Conservation (phyloP, 23 tunicate species). For the Oikopleura albicans region DNA sequence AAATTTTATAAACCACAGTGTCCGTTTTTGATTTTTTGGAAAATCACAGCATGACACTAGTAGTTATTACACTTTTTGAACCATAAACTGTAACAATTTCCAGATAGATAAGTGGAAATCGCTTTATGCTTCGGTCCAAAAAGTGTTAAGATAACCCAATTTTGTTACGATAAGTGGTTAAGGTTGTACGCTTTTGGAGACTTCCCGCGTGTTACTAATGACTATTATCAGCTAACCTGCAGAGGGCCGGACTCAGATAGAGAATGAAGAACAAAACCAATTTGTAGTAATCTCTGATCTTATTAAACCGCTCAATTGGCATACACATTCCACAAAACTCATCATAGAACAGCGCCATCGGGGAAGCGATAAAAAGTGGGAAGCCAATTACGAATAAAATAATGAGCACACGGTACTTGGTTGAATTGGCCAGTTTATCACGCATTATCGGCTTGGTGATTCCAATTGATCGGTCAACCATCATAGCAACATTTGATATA, state of each 20-base stretch:
- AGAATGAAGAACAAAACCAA: background rate
- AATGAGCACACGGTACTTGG: background rate
- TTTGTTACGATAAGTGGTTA: too few species aligned
- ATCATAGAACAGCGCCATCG: background rate
- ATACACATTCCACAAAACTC: constrained; percentile 15
- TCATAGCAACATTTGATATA: background rate
- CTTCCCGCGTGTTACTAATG: too few species aligned
- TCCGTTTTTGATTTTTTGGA: too few species aligned
- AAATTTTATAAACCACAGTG: too few species aligned
- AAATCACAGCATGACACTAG: too few species aligned
- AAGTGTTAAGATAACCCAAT: too few species aligned
- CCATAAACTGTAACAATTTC: too few species aligned
- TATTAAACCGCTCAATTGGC: background rate
- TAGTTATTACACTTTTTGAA: too few species aligned
- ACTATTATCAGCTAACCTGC: too few species aligned
- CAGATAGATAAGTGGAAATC: too few species aligned
- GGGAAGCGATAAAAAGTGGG: background rate
- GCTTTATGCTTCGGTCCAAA: too few species aligned
- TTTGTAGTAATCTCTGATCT: background rate
- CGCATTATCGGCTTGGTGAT: background rate
- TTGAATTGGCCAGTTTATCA: background rate
- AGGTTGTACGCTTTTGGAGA: too few species aligned
- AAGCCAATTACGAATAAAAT: background rate
- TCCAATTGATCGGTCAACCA: background rate
- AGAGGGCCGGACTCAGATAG: background rate